Conservation (phyloP, 2,113 vertebrate species). For the Albula glossodonta region DNA sequence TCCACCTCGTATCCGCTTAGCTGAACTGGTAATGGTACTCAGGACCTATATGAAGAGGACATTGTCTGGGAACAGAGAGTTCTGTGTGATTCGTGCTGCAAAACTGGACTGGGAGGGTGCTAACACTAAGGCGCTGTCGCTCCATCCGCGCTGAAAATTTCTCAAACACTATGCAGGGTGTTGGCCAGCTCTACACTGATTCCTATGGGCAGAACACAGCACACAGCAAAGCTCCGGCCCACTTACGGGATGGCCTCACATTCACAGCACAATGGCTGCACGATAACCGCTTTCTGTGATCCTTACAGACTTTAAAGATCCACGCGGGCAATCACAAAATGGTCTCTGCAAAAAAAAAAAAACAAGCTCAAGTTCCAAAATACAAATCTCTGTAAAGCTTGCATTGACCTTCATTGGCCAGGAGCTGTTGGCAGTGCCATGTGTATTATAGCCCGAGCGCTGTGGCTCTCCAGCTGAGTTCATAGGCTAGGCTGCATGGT, state of each 20-base stretch:
- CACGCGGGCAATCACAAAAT: background rate
- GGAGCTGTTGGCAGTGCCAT: slow-evolving; percentile 1
- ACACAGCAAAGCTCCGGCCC: background rate
- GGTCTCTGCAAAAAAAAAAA: background rate
- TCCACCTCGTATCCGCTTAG: background rate
- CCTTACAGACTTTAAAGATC: background rate
- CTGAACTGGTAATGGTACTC: background rate
- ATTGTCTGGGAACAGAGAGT: background rate
- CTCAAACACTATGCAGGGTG: background rate
- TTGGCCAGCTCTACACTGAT: background rate
- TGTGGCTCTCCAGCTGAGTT: background rate
- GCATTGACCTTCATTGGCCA: slow-evolving; percentile 16
- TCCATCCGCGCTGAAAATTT: background rate
- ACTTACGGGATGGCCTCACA: background rate
- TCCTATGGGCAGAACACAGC: background rate
- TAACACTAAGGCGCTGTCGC: too few species aligned
- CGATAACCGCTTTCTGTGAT: background rate
- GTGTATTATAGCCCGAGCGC: background rate
- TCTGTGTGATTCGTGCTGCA: background rate
- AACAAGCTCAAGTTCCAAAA: background rate
- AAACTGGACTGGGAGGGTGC: background rate
- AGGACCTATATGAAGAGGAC: background rate
- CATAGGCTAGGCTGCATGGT: background rate
- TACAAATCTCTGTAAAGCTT: background rate
- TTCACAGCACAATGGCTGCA: background rate